Percentiles rank a stretch among this genome's conserved stretches.
Conservation (phyloP, 1,140 invertebrate genomes). For the Bactericera cockerelli region DNA sequence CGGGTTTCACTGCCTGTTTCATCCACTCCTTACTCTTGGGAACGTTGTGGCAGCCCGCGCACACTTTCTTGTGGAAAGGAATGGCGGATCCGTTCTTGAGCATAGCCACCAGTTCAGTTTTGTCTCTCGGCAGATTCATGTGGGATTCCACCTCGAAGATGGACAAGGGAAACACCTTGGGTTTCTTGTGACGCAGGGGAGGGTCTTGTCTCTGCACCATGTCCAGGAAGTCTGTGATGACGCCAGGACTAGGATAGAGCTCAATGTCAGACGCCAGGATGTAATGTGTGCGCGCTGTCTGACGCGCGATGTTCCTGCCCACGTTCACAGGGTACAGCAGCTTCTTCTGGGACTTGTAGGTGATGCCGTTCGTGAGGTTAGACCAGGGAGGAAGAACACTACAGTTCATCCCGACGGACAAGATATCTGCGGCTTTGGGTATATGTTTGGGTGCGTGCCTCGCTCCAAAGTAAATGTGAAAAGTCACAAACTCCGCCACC, state of each 20-base stretch:
- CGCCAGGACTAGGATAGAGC: conserved; percentile 65
- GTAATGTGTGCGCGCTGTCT: conserved; percentile 63
- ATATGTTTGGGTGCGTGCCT: conserved; percentile 65
- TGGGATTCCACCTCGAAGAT: conserved; percentile 70
- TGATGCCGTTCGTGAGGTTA: conserved; percentile 41
- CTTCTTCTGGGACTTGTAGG: conserved; percentile 64
- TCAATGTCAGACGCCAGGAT: conserved; percentile 77
- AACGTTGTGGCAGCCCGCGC: conserved; percentile 73
- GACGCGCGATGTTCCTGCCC: conserved; percentile 66
- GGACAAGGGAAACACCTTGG: conserved; percentile 62
- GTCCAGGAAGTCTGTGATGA: conserved; percentile 58
- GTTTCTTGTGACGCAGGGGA: conserved; percentile 44
- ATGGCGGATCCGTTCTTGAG: conserved; percentile 59
- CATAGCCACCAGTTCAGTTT: conserved; percentile 44
- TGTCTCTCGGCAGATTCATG: conserved; percentile 30
- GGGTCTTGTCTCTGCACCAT: conserved; percentile 57
- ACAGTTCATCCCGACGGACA: conserved; percentile 41
- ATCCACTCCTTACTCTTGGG: conserved; percentile 73
- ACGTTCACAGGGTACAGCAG: conserved; percentile 78
- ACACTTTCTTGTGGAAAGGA: conserved; percentile 81
- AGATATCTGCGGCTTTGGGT: conserved; percentile 47
- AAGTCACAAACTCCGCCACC: conserved; percentile 58
- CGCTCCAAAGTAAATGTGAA: conserved; percentile 72
- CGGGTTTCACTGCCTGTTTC: conserved; percentile 41
- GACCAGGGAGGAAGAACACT: conserved; percentile 46